Evolutionary conservation across 2,113 vertebrate species (phyloP), one percentile per base, ranked within the genome.

Genomic region (Capreolus pygargus): DNA sequence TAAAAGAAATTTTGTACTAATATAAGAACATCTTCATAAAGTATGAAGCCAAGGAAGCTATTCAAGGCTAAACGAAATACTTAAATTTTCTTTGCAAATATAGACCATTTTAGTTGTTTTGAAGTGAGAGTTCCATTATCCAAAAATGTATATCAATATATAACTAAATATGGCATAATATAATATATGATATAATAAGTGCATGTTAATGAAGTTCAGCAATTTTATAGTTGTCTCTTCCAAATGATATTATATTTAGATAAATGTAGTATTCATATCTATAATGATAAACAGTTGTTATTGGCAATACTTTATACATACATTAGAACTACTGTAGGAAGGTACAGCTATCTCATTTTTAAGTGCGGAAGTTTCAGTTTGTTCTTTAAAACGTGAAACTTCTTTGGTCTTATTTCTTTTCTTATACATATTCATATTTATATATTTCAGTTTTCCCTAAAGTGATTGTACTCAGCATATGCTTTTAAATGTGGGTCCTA

Each of bases 1-100:
- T 43, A 93, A 92, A 52, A 94, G 54, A 94, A 81, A 81, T 82
- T 98, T 96, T 82, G 21, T 92, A n/a, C 58, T 87, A 96, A 87
- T 50, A 87, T 92, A 94, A 95, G 85, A 97, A 90, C 25, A 90
- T 96, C 57, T 98, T 96, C 87, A 94, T 95, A 93, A 97, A 97
- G 55, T 96, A 50, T 95, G 52, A 97, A 96, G 64, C 58, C 60
- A 64, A 97, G 54, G 57, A 60, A 86, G 27, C 76, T 96, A 47
- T 91, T 90, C 76, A 84, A 87, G 95, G 54, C 67, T 8, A 27
- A 70, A 90, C 17, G 52, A 96, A 96, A 92, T 91, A 54, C 52
- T 97, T 89, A 82, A 36, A 90, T 95, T 76, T 58, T 92, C 70
- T 6, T 95, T 97, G 4, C 54, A 81, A 90, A 74, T 81, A 67